Evolutionary conservation across 2,113 vertebrate genomes (phyloP), one percentile per base, ranked within the genome.

Genomic region (Parus major): DNA sequence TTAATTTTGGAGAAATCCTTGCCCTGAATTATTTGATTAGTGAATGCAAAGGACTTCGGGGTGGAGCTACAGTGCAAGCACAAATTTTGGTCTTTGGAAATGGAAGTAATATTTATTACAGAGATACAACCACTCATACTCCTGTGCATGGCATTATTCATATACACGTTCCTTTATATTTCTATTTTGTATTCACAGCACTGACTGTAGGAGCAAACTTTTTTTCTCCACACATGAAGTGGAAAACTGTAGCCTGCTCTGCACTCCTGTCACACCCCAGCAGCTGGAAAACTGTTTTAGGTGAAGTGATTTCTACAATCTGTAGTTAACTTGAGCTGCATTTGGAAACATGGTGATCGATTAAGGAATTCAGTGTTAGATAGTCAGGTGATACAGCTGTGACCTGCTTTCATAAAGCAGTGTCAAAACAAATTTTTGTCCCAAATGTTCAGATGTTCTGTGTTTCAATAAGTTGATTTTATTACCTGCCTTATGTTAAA

Each of bases 41-140:
- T 66, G 82, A 59, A 82, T 73, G 59, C 59, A 80, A 63, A 88
- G 52, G 81, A 72, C 47, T 70, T 76, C 4, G 71, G 59, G 11
- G 75, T 92, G 79, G 35, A 86, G 36, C 41, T 47, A 55, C 59
- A 70, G 41, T 35, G 42, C 28, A 88, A 75, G 33, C 28, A 60
- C 36, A 77, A 68, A 90, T n/a, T 75, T 76, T 31, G 41, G 41
- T 60, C 52, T 59, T 61, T 21, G 14, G 42, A 90, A 91, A 86
- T 70, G 39, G 73, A 87, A 91, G 36, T 14, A 85, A 42, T 90
- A 76, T 86, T 96, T 96, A 78, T 93, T 83, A 55, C 36, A 65
- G 55, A 64, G 49, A 8, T 81, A 35, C 44, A 92, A 47, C 18
- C 57, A 24, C 73, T 69, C 50, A 27, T 33, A 47, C 21, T 82